Evolutionary conservation across 2,113 vertebrate species (phyloP), one percentile per base, ranked within the genome.

Genomic region (Hemibagrus wyckioides): DNA sequence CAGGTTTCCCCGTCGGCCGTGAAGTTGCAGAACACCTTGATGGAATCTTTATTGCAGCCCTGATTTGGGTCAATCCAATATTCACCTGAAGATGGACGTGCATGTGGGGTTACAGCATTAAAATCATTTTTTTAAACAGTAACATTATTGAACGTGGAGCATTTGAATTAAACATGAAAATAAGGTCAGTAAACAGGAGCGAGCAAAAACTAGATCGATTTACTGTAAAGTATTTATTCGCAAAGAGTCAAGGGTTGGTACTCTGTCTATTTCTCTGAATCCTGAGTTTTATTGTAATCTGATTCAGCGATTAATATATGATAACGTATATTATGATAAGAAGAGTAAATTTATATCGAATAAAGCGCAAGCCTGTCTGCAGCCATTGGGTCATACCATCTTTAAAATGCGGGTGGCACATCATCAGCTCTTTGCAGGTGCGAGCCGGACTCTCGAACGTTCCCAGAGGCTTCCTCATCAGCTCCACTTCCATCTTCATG

Each of bases 31-130:
- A 96, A 97, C 52, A 98, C 97, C 82, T 93, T 96, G 92, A 99
- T 92, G 1, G 97, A 95, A 54, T 99, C 97, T 36, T 91, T 88
- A 56, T 96, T 84, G 69, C 97, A 97, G 71, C 98, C 98, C 90
- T 99, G 97, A 92, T 99, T 99, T 80, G 98, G 98, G 90, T 99
- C 98, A 61, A 99, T 98, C 97, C 97, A 99, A 90, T 98, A 99
- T 6, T 98, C 96, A 30, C 98, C 98, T 99, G 86, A 59, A 56
- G 83, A 86, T 69, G 88, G 28, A 25, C 67, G 33, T 48, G 23
- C 0, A 6, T 54, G 10, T 36, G 44, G 30, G 10, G n/a, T 33
- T 54, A 36, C 9, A 67, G 48, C 48, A 67, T 28, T 52, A 61
- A 80, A 80, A 54, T n/a, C 63, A 2, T 63, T 44, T 10, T 48